Evolutionary conservation across 2,888 invertebrate species (phyloP).

Genomic region (Yponomeuta plumbellus): DNA sequence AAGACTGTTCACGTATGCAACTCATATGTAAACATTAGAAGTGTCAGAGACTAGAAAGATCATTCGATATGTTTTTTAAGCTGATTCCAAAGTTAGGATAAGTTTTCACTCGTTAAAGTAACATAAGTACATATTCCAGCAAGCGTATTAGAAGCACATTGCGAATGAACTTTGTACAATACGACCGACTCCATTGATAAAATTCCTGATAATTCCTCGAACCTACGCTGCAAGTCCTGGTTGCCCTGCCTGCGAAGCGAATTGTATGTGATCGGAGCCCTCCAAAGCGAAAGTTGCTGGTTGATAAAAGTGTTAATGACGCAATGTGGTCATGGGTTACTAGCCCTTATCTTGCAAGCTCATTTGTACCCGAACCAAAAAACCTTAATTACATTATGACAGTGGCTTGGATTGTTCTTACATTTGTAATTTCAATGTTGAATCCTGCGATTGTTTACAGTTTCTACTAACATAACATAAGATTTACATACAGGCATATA

Average conservation of each 20-base stretch:
- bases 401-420: too few species aligned
- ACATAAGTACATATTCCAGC: not conserved
- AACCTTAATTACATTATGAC: not conserved
- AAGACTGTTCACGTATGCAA: too few species aligned
- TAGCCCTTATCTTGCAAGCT: not conserved
- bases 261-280: not conserved
- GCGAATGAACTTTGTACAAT: not conserved
- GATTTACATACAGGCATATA: too few species aligned
- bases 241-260: not conserved
- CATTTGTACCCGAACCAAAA: not conserved
- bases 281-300: not conserved
- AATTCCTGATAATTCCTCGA: not conserved
- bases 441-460: too few species aligned
- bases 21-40: too few species aligned
- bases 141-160: not conserved
- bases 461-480: too few species aligned
- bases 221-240: not conserved
- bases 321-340: not conserved
- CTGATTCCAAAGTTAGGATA: too few species aligned
- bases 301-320: not conserved
- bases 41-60: too few species aligned
- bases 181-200: not conserved
- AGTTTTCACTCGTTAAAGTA: too few species aligned
- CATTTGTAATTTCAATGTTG: not conserved
- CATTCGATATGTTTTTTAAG: too few species aligned